Evolutionary conservation across 2,888 invertebrate genomes (phyloP), one percentile per base, ranked within the genome.

Genomic region (Polyommatus icarus): DNA sequence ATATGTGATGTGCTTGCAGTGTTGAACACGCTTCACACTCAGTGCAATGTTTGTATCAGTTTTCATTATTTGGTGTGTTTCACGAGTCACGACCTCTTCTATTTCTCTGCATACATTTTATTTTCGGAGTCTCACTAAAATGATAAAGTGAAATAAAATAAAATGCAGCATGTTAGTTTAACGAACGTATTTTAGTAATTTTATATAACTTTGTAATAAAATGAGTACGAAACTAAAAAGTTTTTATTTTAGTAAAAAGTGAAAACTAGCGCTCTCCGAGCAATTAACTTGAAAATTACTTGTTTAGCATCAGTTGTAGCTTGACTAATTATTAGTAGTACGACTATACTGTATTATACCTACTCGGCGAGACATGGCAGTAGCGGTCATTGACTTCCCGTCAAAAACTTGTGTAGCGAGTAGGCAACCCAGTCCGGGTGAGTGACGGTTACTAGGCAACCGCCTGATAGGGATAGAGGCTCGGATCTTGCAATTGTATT

Each of bases 51-150:
- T 75, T 75, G 15, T 75, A 75, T 75, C 73, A 73, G 73, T 24
- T 75, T 75, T 54, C 75, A 75, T 50, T 75, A 75, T 75, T 54
- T 75, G 24, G 18, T 54, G 50, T 50, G 24, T 75, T 54, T 18
- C 54, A 8, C 18, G 4, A 32, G 32, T 3, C 24, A 24, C 4
- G 1, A 18, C 24, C 8, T 75, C 29, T 24, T 24, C 24, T 72
- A 32, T 40, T 40, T 40, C 32, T 32, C n/a, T 18, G 71, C 36
- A 71, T 36, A 71, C 18, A 67, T 67, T 67, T 29, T 67, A 67
- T 67, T 32, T 67, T 67, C 29, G 32, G 29, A 15, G 29, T 67
- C 1, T 67, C 29, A 6, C 67, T 67, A 18, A 29, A 15, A 67
- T 67, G 1, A 15, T 29, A 12, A 6, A 29, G 15, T 5, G 18